Conservation (phyloP, 2,797 vertebrate genomes). For the Alouatta caraya region DNA sequence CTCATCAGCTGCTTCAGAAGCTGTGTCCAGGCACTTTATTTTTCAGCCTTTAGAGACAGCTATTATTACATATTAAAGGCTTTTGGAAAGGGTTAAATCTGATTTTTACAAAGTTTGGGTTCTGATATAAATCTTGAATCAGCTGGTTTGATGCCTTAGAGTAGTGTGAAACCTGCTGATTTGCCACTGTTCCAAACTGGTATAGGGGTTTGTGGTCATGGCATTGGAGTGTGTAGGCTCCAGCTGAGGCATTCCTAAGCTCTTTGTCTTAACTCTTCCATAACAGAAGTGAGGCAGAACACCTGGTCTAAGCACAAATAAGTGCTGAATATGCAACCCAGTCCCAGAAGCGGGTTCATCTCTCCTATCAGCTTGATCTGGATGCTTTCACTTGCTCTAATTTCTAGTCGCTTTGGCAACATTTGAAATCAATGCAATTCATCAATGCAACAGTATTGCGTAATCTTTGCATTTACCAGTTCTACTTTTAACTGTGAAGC, state of each 20-base stretch:
- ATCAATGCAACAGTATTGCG: not conserved
- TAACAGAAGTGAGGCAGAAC: not conserved
- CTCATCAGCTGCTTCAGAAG: not conserved
- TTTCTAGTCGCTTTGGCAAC: not conserved
- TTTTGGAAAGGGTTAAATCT: not conserved
- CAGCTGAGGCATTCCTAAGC: not conserved
- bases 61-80: not conserved
- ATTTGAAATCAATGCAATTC: rapidly evolving
- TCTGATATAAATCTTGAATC: not conserved
- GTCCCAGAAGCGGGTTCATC: not conserved
- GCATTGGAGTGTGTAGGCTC: not conserved
- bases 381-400: not conserved
- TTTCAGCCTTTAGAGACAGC: not conserved
- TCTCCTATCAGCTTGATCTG: not conserved
- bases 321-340: not conserved
- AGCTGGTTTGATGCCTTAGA: not conserved
- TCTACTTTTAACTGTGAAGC: not conserved
- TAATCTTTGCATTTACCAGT: not conserved
- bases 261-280: not conserved
- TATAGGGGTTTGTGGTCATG: not conserved
- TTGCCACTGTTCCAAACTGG: not conserved
- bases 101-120: not conserved
- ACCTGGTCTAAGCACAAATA: not conserved
- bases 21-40: not conserved
- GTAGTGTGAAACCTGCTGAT: not conserved